Evolutionary conservation across 2,113 vertebrate species (phyloP).

Genomic region (Hassar affinis): DNA sequence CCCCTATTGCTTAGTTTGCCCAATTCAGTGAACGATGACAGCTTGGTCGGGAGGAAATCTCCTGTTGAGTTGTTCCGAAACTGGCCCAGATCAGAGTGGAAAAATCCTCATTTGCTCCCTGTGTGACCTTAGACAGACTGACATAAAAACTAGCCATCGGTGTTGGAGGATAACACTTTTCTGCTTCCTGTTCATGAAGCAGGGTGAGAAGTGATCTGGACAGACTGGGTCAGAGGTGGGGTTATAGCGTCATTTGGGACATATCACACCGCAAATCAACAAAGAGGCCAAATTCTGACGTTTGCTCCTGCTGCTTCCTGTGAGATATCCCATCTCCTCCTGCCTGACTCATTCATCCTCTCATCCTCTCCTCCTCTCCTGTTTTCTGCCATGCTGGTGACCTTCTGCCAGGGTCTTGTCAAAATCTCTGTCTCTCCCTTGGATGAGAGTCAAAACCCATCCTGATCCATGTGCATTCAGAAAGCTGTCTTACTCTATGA

Average conservation of each 20-base stretch:
- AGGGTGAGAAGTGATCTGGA: constrained; percentile 28
- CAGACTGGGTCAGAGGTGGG: constrained; percentile 6
- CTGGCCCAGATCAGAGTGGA: constrained; percentile 40
- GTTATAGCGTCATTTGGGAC: not conserved
- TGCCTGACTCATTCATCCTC: constrained; percentile 55
- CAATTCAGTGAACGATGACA: constrained; percentile 53
- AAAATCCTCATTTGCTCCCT: constrained; percentile 33
- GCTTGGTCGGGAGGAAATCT: constrained; percentile 72
- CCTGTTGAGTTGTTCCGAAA: constrained; percentile 52
- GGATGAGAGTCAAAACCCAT: constrained; percentile 29
- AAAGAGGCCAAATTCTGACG: constrained; percentile 23
- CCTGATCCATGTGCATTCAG: not conserved
- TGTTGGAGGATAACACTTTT: constrained; percentile 1
- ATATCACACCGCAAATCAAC: constrained; percentile 6
- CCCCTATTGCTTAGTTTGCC: not conserved
- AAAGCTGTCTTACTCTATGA: not conserved
- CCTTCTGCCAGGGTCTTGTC: constrained; percentile 37
- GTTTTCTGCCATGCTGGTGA: constrained; percentile 57
- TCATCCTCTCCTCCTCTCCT: constrained; percentile 45
- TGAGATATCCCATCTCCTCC: constrained; percentile 42
- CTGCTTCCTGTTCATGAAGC: constrained; percentile 28
- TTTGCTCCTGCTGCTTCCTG: constrained; percentile 45
- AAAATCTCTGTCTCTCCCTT: constrained; percentile 31
- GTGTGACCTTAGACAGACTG: constrained; percentile 24
- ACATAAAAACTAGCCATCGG: constrained; percentile 12